These are phyloP conservation scores for Hylaea fasciaria DNA, from an alignment of 2,888 invertebrate genomes.

Conservation along the genomic window DNA sequence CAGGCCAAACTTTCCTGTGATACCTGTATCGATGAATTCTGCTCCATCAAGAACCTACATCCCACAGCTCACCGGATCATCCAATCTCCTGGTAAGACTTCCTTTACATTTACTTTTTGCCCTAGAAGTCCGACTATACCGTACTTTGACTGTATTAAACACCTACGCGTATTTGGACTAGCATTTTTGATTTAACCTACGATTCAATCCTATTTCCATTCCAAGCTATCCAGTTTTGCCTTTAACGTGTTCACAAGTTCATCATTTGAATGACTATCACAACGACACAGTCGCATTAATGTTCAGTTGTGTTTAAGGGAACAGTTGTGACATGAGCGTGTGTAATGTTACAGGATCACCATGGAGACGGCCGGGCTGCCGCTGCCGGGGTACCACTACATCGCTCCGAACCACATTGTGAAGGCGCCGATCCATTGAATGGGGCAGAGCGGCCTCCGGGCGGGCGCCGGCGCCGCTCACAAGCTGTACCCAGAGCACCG, in stretches of 20 bases:
- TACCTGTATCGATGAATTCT: constrained; percentile 74
- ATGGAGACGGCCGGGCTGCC: constrained; percentile 97
- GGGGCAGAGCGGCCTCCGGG: constrained; percentile 71
- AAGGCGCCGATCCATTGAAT: constrained; percentile 95
- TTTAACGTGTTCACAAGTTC: constrained; percentile 18
- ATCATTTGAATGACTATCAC: background rate
- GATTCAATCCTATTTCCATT: constrained; percentile 55
- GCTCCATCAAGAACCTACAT: constrained; percentile 80
- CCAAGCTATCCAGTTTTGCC: constrained; percentile 51
- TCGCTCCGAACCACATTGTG: constrained; percentile 96
- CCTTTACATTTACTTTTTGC: constrained; percentile 79
- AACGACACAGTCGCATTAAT: background rate
- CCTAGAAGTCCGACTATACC: constrained; percentile 57
- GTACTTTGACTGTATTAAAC: constrained; percentile 14
- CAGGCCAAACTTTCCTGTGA: constrained; percentile 79
- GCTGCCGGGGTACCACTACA: constrained; percentile 95
- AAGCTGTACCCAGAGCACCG: constrained; percentile 55
- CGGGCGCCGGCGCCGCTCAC: constrained; percentile 50
- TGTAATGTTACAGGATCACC: constrained; percentile 91
- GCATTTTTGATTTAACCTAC: constrained; percentile 37
- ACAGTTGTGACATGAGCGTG: constrained; percentile 8
- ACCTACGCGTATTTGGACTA: constrained; percentile 28
- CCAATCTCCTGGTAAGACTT: constrained; percentile 83
- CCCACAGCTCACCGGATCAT: constrained; percentile 82
- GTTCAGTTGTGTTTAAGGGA: background rate